Conservation (phyloP, 2,113 vertebrate genomes). For the Oncorhynchus kisutch region DNA sequence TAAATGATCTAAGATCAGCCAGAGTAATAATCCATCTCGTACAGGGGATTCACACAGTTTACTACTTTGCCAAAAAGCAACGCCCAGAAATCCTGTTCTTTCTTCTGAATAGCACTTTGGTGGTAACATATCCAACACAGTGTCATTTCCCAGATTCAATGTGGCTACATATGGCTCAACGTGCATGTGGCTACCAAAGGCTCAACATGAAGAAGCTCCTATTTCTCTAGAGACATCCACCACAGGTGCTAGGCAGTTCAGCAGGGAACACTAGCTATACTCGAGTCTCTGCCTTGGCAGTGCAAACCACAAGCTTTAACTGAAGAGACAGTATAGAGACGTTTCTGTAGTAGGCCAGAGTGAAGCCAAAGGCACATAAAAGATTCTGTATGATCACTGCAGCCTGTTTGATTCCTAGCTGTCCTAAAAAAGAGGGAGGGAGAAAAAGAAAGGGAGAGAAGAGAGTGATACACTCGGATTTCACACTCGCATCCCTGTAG, state of each 20-base stretch:
- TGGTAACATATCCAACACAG: no score
- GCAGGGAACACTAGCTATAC: background rate
- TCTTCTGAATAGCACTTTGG: no score
- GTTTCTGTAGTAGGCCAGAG: slow-evolving; percentile 17
- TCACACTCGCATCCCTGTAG: slow-evolving; percentile 42
- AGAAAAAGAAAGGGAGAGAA: slow-evolving; percentile 20
- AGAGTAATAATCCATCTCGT: background rate
- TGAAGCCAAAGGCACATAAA: slow-evolving; percentile 57
- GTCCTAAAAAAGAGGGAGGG: slow-evolving; percentile 22
- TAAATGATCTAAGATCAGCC: background rate
- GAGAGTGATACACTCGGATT: slow-evolving; percentile 16
- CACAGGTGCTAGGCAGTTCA: background rate
- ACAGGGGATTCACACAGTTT: no score
- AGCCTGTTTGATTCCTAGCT: slow-evolving; percentile 62
- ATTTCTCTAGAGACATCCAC: background rate
- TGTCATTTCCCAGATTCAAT: no score
- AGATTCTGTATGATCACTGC: slow-evolving; percentile 66
- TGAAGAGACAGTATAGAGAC: no score
- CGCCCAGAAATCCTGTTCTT: no score
- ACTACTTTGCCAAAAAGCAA: no score
- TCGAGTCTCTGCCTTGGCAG: background rate
- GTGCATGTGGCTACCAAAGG: no score
- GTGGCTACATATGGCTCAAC: no score
- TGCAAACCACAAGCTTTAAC: slow-evolving; percentile 37
- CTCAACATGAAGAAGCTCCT: no score